These are phyloP conservation scores for Ethmia dodecea DNA, from an alignment of 2,888 invertebrate genomes.

Conservation along the genomic window DNA sequence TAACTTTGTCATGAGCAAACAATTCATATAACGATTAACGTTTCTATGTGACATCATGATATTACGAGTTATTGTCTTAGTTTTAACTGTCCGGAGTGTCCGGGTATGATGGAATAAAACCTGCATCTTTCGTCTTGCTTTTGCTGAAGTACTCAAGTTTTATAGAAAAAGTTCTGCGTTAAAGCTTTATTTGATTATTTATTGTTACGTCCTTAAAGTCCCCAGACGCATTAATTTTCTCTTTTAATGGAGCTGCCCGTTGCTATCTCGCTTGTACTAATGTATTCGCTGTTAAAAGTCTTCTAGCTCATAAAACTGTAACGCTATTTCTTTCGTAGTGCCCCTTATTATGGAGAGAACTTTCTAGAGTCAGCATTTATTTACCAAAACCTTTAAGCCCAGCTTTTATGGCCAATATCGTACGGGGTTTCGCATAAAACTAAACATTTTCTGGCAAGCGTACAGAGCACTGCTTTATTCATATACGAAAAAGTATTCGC, in stretches of 20 bases:
- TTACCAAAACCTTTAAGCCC: constrained; percentile 23
- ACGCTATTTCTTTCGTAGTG: constrained; percentile 14
- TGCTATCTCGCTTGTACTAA: constrained; percentile 4
- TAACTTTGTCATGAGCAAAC: constrained; percentile 7
- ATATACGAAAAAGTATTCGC: constrained; percentile 1
- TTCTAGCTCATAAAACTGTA: constrained; percentile 16
- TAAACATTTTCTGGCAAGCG: constrained; percentile 20
- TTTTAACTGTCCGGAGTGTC: no score
- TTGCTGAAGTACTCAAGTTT: not conserved
- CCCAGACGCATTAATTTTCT: constrained; percentile 34
- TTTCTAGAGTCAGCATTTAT: constrained; percentile 16
- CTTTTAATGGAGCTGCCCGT: constrained; percentile 24
- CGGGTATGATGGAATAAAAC: no score
- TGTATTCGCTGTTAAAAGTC: constrained; percentile 1
- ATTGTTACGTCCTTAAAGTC: constrained; percentile 10
- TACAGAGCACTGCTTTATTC: constrained; percentile 12
- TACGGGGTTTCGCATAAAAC: constrained; percentile 31
- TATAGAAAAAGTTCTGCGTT: constrained; percentile 6
- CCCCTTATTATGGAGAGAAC: constrained; percentile 12
- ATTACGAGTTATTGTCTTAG: not conserved
- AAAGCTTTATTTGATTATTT: constrained; percentile 9
- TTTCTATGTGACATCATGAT: constrained; percentile 2
- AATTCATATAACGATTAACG: constrained; percentile 6
- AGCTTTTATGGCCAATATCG: constrained; percentile 30
- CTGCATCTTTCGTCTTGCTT: no score